These are phyloP conservation scores for Semnornis frantzii DNA, from an alignment of 2,113 vertebrate genomes.

Conservation along the genomic window DNA sequence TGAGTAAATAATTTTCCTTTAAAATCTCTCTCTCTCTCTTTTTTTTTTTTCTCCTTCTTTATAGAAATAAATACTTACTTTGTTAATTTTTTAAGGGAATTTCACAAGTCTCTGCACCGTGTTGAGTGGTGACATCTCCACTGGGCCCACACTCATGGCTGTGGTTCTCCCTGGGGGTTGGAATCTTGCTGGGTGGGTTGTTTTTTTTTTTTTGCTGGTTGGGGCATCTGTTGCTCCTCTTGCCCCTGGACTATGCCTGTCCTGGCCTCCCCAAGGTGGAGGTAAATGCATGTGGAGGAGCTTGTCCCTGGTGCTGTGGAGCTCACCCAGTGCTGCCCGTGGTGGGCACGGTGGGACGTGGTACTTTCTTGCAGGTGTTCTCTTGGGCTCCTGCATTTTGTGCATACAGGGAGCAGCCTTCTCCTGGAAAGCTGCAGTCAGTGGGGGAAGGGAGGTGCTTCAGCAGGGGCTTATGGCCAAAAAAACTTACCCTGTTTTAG, in stretches of 20 bases:
- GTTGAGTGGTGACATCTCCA: background rate
- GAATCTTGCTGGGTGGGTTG: background rate
- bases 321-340: background rate
- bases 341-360: fast-evolving
- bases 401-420: background rate
- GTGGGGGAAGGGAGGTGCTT: background rate
- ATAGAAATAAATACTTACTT: conserved; percentile 67
- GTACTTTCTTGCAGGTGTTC: fast-evolving
- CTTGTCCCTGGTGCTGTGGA: fast-evolving
- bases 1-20: conserved; percentile 65
- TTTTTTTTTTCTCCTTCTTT: background rate
- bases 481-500: background rate
- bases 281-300: background rate
- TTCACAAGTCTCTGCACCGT: background rate
- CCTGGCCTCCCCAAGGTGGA: background rate
- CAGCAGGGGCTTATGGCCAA: background rate
- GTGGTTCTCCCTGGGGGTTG: background rate
- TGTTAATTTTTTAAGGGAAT: background rate
- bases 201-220: conserved; percentile 43
- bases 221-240: background rate
- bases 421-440: background rate
- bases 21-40: background rate
- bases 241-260: background rate
- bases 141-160: background rate
- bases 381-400: background rate